Percentiles rank a stretch among this genome's conserved stretches.
Conservation (phyloP, 2,888 invertebrate genomes). For the Craniophora ligustri region DNA sequence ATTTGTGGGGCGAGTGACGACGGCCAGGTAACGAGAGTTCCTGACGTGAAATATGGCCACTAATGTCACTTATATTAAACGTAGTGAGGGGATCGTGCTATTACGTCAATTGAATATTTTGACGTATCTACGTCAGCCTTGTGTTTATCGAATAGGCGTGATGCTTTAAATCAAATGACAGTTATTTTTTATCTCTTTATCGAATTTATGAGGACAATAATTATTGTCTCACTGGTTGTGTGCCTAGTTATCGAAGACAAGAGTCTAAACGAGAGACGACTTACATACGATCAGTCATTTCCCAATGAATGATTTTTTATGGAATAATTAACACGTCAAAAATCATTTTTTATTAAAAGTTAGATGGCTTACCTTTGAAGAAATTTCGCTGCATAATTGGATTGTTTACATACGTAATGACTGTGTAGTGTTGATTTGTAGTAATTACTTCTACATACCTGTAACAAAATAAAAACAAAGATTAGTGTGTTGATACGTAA, state of each 20-base stretch:
- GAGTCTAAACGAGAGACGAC: no score
- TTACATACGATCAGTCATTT: no score
- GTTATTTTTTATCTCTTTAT: no score
- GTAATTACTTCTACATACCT: conserved; percentile 43
- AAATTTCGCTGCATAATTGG: not conserved
- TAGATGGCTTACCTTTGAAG: not conserved
- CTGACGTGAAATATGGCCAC: conserved; percentile 17
- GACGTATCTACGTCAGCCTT: conserved; percentile 10
- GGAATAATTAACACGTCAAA: no score
- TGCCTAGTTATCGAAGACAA: no score
- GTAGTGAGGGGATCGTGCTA: conserved; percentile 16
- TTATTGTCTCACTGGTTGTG: no score
- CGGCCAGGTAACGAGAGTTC: conserved; percentile 41
- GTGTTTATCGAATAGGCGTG: not conserved
- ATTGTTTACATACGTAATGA: conserved; percentile 24
- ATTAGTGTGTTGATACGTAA: conserved; percentile 20
- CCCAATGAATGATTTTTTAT: no score
- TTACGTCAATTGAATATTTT: conserved; percentile 18
- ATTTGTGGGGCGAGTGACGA: conserved; percentile 55
- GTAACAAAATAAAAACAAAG: conserved; percentile 39
- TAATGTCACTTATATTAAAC: conserved; percentile 1
- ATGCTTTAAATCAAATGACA: no score
- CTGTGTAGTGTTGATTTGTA: not conserved
- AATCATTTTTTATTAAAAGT: no score
- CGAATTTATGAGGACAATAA: no score